phyloP scores from a whole-genome alignment of 92 coral and sea anemone species.

The Plumapathes pennacea region DNA sequence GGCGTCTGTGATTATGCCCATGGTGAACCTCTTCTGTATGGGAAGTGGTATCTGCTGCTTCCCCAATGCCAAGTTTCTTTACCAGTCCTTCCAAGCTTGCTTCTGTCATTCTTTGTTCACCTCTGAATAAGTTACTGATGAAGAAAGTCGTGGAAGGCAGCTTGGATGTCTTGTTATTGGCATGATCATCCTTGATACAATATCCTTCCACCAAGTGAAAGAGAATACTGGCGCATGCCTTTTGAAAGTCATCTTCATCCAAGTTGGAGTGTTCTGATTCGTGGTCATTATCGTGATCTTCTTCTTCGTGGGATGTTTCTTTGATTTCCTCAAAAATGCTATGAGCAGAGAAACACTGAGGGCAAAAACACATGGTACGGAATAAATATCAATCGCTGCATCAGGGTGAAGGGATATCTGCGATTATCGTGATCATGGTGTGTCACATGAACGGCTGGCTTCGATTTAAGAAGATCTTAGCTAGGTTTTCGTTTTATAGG shows the following conservation, averaged over 20 bases:
- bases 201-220: slow-evolving; percentile 67
- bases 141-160: slow-evolving; percentile 65
- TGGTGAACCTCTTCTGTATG: too few species aligned
- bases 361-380: too few species aligned
- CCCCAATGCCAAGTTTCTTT: slow-evolving; percentile 50
- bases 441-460: too few species aligned
- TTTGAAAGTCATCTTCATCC: slow-evolving; percentile 69
- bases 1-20: slow-evolving; percentile 47
- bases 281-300: background rate
- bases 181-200: slow-evolving; percentile 61
- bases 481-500: too few species aligned
- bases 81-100: slow-evolving; percentile 42
- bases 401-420: too few species aligned
- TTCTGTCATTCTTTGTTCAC: slow-evolving; percentile 38
- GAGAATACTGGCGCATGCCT: slow-evolving; percentile 70
- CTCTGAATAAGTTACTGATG: slow-evolving; percentile 47
- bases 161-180: slow-evolving; percentile 11
- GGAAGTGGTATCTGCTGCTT: background rate
- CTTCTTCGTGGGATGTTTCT: too few species aligned
- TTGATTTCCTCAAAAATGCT: too few species aligned
- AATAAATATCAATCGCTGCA: too few species aligned
- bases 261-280: slow-evolving; percentile 5
- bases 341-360: too few species aligned
- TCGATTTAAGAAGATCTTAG: too few species aligned
- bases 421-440: too few species aligned